Evolutionary conservation across 2,888 invertebrate genomes (phyloP), one percentile per base, ranked within the genome.

Genomic region (Allygus modestus): DNA sequence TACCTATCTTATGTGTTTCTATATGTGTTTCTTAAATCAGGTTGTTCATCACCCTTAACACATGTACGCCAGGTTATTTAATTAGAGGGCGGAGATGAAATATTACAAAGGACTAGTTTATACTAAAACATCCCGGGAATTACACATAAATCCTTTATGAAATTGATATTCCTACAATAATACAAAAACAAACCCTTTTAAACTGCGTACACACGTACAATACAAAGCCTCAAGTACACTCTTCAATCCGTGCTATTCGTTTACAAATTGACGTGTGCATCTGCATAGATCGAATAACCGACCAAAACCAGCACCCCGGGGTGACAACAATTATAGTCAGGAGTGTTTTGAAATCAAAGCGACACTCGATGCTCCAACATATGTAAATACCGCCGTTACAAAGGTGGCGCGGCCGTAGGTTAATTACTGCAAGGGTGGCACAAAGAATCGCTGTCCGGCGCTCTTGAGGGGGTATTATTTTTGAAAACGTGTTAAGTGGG

Each of bases 401-500:
- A 17, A 37, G 51, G 43, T 43, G 43, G 17, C 37, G n/a, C 65
- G 26, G 9, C n/a, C 5, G 33, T 28, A n/a, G 37, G 73, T 43
- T 77, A 77, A 77, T 77, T 77, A 77, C 28, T n/a, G 73, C n/a
- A 73, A 23, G 73, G 77, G 26, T 12, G 12, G 31, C 43, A 69
- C 23, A 65, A 65, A 65, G 65, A 65, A 51, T 0, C 23, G 12
- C 1, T 9, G 54, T 28, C 28, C 28, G 26, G 28, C 17, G 17
- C 79, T 31, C 58, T 77, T 51, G 51, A 58, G 37, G 33, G 54
- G 79, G 79, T 83, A 83, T 83, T 83, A 83, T 83, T 83, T 83
- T 83, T 83, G 75, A 75, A 82, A 83, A 83, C 83, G 83, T 83
- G 83, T 58, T 83, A 83, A 83, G 83, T 83, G 73, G 51, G 82